Base-by-base conservation (phyloP, 2,797 vertebrate genomes). In the Setipinna tenuifilis region DNA sequence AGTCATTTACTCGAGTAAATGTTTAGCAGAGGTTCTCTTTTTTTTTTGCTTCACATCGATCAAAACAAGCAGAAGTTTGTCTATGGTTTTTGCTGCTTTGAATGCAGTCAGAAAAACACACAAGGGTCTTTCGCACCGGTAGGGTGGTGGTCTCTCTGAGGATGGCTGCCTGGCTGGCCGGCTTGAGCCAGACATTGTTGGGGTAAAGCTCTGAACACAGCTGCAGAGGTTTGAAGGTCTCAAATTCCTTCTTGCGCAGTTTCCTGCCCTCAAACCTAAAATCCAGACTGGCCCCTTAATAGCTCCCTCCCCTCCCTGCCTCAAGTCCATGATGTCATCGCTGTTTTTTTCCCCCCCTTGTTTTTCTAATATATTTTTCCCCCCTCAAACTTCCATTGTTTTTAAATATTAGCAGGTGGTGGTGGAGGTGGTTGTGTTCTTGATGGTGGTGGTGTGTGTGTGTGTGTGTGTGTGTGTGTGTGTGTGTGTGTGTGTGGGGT, bases 301-400 rank as follows among this genome's bases (percentile, higher is more conserved):
- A 93, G 91, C 89, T 62, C 48, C 68, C 90, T 93, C 90, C 86
- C 91, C 91, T 91, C 91, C 90, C 90, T 83, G 90, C 90, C 94
- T 94, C 94, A 94, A 92, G 93, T 91, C 91, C 87, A 94, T 95
- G 94, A 96, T 94, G 94, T 95, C 95, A 96, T 91, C 92, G 85
- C 86, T 88, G 89, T 25, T 59, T 83, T 89, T 87, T 14, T 14
- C 87, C 19, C 21, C n/a, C n/a, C 10, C 31, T 41, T 87, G 89
- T 89, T 88, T 86, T 85, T 85, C 83, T 82, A 54, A 10, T 88
- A 81, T 85, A 68, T 58, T 58, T 71, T 87, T 82, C 84, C 82
- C 84, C 81, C 82, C 81, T 88, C 83, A 88, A 68, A 85, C 90
- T 88, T 83, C 90, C 87, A 91, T 92, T 94, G 90, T 93, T 93